A percentile compares a stretch with the other conserved stretches of the same genome.
Evolutionary conservation across 2,113 vertebrate species (phyloP).

Genomic region (Paradoxurus hermaphroditus): DNA sequence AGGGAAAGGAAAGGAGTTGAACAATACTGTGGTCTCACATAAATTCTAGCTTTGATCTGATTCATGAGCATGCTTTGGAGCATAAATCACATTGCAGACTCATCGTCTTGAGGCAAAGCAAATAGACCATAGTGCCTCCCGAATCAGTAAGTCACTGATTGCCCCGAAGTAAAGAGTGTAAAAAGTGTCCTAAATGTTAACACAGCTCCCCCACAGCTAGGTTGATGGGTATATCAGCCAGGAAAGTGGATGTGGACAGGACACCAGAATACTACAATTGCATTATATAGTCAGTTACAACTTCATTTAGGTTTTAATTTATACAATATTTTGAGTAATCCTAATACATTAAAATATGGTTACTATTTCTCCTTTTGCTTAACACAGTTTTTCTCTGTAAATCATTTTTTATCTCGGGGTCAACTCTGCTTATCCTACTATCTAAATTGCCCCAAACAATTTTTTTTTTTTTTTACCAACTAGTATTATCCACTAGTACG

Average conservation of each 20-base stretch:
- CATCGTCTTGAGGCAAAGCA: not conserved
- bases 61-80: not conserved
- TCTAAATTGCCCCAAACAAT: not conserved
- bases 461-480: not conserved
- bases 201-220: not conserved
- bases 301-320: not conserved
- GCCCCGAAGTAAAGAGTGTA: not conserved
- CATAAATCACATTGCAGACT: not conserved
- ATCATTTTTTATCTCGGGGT: not conserved
- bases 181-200: not conserved
- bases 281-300: not conserved
- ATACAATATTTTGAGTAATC: not conserved
- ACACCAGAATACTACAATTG: not conserved
- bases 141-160: not conserved
- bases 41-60: not conserved
- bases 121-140: not conserved
- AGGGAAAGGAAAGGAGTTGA: not conserved
- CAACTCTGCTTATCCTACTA: not conserved
- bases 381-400: not conserved
- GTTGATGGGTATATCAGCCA: not conserved
- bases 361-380: not conserved
- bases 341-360: not conserved
- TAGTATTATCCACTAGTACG: not conserved
- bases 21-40: not conserved
- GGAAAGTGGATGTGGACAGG: not conserved